Conservation (phyloP, 2,888 invertebrate species). For the Laspeyria flexula region DNA sequence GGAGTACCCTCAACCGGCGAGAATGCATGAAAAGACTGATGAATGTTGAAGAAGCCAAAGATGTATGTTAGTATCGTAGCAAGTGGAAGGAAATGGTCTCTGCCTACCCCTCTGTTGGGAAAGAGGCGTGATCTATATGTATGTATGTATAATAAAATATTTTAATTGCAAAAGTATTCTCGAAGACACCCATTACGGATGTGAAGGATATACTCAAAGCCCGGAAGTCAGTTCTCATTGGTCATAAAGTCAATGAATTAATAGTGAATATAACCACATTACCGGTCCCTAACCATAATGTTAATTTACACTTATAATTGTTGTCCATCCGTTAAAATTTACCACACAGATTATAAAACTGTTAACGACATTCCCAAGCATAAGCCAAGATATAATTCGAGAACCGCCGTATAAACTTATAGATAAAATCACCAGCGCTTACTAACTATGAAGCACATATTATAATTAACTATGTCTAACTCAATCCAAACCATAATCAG, state of each 20-base stretch:
- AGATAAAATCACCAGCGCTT: too few relatives aligned
- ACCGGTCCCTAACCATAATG: conserved; percentile 20
- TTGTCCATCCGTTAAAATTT: conserved; percentile 24
- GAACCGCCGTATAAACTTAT: conserved; percentile 22
- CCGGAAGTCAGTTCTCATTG: conserved; percentile 7
- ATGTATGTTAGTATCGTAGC: too few relatives aligned
- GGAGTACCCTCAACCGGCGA: too few relatives aligned
- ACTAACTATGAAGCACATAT: too few relatives aligned
- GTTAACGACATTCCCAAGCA: conserved; percentile 49
- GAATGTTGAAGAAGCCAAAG: too few relatives aligned
- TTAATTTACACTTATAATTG: conserved; percentile 31
- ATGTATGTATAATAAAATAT: background rate
- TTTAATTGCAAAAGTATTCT: background rate
- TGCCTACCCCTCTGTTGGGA: too few relatives aligned
- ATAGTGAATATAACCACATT: conserved; percentile 16
- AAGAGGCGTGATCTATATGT: too few relatives aligned
- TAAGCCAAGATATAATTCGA: conserved; percentile 32
- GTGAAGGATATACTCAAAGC: conserved; percentile 1
- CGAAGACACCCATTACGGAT: background rate
- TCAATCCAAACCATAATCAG: conserved; percentile 52
- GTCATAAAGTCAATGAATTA: conserved; percentile 17
- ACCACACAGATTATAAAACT: conserved; percentile 34
- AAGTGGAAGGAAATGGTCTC: too few relatives aligned
- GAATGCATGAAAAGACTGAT: too few relatives aligned
- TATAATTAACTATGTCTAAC: conserved; percentile 54